Evolutionary conservation across 2,113 vertebrate species (phyloP).

Genomic region (Halichoeres trimaculatus): DNA sequence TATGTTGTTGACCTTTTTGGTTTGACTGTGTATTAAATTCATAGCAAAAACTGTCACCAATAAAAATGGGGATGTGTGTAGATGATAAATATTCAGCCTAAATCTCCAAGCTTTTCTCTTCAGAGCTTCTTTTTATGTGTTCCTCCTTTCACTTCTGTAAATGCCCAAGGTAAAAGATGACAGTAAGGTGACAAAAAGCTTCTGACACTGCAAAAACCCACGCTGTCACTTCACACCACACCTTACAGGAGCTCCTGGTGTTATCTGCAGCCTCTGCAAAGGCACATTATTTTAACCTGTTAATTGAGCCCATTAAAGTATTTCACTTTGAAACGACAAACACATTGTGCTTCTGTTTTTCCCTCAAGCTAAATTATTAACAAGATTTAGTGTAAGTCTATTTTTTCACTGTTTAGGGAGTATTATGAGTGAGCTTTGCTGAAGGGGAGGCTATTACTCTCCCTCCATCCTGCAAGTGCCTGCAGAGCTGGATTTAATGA

Average conservation of each 20-base stretch:
- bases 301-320: slow-evolving; percentile 64
- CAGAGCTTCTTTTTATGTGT: not conserved
- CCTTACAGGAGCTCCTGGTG: slow-evolving; percentile 36
- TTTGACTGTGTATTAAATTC: slow-evolving; percentile 7
- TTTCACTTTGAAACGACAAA: slow-evolving; percentile 64
- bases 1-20: slow-evolving; percentile 15
- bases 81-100: slow-evolving; percentile 11
- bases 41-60: not conserved
- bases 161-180: slow-evolving; percentile 9
- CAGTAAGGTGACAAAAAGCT: slow-evolving; percentile 35
- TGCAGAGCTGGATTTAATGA: slow-evolving; percentile 45
- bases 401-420: slow-evolving; percentile 53
- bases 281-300: slow-evolving; percentile 45
- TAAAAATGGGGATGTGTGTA: slow-evolving; percentile 15
- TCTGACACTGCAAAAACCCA: slow-evolving; percentile 37
- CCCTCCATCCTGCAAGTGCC: slow-evolving; percentile 24
- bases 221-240: slow-evolving; percentile 43
- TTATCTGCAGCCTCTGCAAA: slow-evolving; percentile 37
- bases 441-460: slow-evolving; percentile 52
- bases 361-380: slow-evolving; percentile 69
- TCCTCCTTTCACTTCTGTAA: not conserved
- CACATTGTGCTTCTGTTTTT: slow-evolving; percentile 18
- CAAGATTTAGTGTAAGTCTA: slow-evolving; percentile 56
- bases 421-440: slow-evolving; percentile 57
- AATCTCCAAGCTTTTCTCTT: slow-evolving; percentile 7